Evolutionary conservation across 30 jellyfish, hydroid and myxozoan genomes (phyloP).

Genomic region (Aurelia aurita complex sp. Pacific): DNA sequence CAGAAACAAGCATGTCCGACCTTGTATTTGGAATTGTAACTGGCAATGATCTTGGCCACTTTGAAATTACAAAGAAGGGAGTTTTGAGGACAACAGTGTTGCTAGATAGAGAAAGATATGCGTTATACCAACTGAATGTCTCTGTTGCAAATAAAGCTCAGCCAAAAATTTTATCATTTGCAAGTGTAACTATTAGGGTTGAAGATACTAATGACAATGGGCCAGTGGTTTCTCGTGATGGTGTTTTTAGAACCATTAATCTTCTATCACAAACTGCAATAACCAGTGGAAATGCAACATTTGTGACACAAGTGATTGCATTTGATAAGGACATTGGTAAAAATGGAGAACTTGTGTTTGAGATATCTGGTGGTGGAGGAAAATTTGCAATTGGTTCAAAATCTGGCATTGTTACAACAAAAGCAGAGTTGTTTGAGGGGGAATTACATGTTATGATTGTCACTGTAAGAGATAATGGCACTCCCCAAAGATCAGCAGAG

Average conservation of each 20-base stretch:
- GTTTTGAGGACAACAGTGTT: slow-evolving; percentile 16
- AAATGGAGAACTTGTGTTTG: slow-evolving; percentile 46
- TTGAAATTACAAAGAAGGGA: slow-evolving; percentile 46
- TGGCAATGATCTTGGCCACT: slow-evolving; percentile 66
- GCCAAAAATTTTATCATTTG: slow-evolving; percentile 56
- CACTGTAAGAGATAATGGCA: slow-evolving; percentile 43
- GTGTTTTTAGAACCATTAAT: background rate
- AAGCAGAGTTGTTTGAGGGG: slow-evolving; percentile 29
- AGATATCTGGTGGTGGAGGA: background rate
- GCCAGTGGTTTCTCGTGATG: slow-evolving; percentile 37
- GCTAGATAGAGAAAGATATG: slow-evolving; percentile 59
- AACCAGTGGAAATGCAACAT: slow-evolving; percentile 31
- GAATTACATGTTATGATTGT: slow-evolving; percentile 9
- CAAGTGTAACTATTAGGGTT: slow-evolving; percentile 65
- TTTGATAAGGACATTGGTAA: slow-evolving; percentile 63
- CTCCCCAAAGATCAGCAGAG: background rate
- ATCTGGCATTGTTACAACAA: slow-evolving; percentile 64
- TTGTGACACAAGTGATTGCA: slow-evolving; percentile 52
- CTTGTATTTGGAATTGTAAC: slow-evolving; percentile 42
- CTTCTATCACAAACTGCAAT: slow-evolving; percentile 50
- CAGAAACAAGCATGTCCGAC: slow-evolving; percentile 1
- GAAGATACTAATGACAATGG: slow-evolving; percentile 87
- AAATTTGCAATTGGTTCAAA: slow-evolving; percentile 36
- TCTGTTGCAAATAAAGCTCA: slow-evolving; percentile 33
- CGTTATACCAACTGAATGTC: slow-evolving; percentile 38